Evolutionary conservation across 2,797 vertebrate genomes (phyloP).

Genomic region (Thaleichthys pacificus): DNA sequence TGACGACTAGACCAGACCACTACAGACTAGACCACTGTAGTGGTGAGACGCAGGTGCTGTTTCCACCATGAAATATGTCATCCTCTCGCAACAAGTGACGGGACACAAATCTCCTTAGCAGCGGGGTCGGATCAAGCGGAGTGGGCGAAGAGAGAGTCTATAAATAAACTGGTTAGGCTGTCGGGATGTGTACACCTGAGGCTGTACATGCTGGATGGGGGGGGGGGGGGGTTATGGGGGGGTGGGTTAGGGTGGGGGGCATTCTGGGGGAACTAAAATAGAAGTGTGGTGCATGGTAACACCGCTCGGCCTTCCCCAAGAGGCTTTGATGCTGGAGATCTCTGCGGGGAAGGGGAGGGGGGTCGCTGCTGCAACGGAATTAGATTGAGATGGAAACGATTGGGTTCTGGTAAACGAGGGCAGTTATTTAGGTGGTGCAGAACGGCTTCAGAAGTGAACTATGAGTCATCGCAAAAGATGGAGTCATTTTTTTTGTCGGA

Average conservation of each 20-base stretch:
- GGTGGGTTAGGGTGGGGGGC: too few species aligned
- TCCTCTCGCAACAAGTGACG: slow-evolving; percentile 4
- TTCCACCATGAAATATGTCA: slow-evolving; percentile 59
- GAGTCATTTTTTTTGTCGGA: neutral
- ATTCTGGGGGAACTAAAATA: too few species aligned
- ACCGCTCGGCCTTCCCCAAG: too few species aligned
- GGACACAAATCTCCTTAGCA: slow-evolving; percentile 54
- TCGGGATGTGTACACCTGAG: slow-evolving; percentile 35
- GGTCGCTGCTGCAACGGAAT: slow-evolving; percentile 13
- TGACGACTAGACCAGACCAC: too few species aligned
- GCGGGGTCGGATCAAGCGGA: slow-evolving; percentile 29
- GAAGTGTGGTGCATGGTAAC: too few species aligned
- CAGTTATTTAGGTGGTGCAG: neutral
- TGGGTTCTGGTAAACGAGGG: neutral
- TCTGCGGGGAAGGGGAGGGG: slow-evolving; percentile 19
- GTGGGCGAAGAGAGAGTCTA: slow-evolving; percentile 40
- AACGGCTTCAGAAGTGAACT: neutral
- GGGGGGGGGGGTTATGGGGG: too few species aligned
- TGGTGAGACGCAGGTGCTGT: slow-evolving; percentile 16
- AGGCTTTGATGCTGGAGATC: too few species aligned
- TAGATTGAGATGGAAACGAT: slow-evolving; percentile 23
- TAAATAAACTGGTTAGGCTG: slow-evolving; percentile 49
- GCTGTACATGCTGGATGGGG: neutral
- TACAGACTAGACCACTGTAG: too few species aligned
- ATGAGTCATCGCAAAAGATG: neutral